Evolutionary conservation across 2,888 invertebrate genomes (phyloP).

Genomic region (Nomada lathburiana): DNA sequence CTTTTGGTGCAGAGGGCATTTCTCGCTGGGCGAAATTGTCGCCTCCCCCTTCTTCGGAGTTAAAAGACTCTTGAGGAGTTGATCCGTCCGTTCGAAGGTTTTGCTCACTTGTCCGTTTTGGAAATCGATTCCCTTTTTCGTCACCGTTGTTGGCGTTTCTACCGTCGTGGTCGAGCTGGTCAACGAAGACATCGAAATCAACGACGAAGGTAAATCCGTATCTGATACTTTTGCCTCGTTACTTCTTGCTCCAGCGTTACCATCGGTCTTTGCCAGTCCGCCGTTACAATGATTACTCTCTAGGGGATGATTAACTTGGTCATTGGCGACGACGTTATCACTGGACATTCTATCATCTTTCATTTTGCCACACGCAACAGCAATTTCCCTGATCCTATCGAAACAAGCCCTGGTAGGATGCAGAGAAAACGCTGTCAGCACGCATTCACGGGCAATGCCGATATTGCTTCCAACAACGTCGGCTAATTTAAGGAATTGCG

Average conservation of each 20-base stretch:
- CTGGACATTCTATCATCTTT: constrained; percentile 77
- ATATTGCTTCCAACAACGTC: constrained; percentile 86
- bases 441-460: constrained; percentile 89
- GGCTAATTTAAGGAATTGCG: constrained; percentile 88
- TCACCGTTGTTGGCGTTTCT: not conserved
- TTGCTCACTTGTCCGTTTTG: constrained; percentile 69
- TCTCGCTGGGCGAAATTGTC: constrained; percentile 32
- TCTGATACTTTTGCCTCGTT: constrained; percentile 19
- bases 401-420: constrained; percentile 88
- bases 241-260: not conserved
- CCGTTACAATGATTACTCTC: constrained; percentile 35
- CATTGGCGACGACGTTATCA: constrained; percentile 16
- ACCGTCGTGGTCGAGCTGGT: constrained; percentile 7
- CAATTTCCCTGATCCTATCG: constrained; percentile 86
- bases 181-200: constrained; percentile 11
- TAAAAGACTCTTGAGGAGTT: constrained; percentile 76
- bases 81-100: constrained; percentile 74
- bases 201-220: constrained; percentile 37
- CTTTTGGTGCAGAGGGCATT: constrained; percentile 72
- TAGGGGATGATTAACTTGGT: constrained; percentile 24
- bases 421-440: constrained; percentile 91
- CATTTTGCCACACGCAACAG: constrained; percentile 85
- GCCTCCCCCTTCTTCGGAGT: constrained; percentile 70
- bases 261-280: not conserved
- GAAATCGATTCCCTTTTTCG: constrained; percentile 65